Evolutionary conservation across 1,140 invertebrate genomes (phyloP).

Genomic region (Hormaphis cornu): DNA sequence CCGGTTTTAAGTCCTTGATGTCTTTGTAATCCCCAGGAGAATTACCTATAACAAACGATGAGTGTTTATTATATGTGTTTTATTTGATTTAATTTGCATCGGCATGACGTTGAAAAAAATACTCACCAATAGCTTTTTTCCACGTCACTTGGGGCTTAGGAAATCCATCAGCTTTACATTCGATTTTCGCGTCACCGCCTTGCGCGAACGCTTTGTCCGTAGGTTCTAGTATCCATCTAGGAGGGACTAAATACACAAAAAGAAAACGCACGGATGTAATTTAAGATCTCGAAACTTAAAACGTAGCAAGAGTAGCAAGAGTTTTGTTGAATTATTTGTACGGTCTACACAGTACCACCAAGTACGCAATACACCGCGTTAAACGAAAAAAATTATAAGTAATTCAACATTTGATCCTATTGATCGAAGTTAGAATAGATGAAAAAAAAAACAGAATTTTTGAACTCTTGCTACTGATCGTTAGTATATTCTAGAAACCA

Average conservation of each 20-base stretch:
- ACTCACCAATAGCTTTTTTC: constrained; percentile 85
- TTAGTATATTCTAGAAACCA: neutral
- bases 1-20: constrained; percentile 82
- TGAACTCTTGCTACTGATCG: neutral
- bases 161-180: constrained; percentile 92
- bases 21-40: constrained; percentile 69
- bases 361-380: too few relatives aligned
- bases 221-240: constrained; percentile 91
- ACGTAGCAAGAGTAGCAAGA: neutral
- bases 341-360: too few relatives aligned
- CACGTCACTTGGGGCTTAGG: constrained; percentile 86
- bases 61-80: too few relatives aligned
- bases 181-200: constrained; percentile 80
- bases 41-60: constrained; percentile 57
- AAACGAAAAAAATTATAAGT: too few relatives aligned
- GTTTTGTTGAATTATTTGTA: too few relatives aligned
- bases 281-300: neutral
- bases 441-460: neutral
- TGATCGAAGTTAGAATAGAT: neutral
- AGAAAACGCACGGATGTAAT: constrained; percentile 18
- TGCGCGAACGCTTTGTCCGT: constrained; percentile 91
- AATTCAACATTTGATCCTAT: too few relatives aligned
- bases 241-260: constrained; percentile 64
- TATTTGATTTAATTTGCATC: too few relatives aligned
- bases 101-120: too few relatives aligned